A percentile compares a stretch with the other conserved stretches of the same genome.
phyloP scores from a whole-genome alignment of 2,888 invertebrate genomes.

The Caprella mutica region DNA sequence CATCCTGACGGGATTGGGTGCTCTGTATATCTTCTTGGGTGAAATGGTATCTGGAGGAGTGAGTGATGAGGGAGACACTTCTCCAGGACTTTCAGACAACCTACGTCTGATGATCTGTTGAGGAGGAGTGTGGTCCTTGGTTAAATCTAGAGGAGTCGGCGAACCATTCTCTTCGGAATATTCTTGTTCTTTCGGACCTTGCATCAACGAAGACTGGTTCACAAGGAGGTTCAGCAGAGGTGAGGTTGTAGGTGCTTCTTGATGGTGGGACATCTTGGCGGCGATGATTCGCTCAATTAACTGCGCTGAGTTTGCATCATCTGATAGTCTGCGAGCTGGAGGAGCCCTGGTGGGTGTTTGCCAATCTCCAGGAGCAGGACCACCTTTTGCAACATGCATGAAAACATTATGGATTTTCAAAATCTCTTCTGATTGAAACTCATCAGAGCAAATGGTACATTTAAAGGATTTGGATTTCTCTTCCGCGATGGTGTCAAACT shows the following conservation, averaged over 20 bases:
- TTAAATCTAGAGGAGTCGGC: constrained; percentile 36
- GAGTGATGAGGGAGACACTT: not conserved
- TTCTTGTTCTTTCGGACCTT: constrained; percentile 9
- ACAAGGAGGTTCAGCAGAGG: constrained; percentile 11
- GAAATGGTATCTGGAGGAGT: constrained; percentile 10
- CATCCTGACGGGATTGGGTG: not conserved
- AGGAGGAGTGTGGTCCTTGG: constrained; percentile 33
- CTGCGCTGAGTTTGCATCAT: constrained; percentile 25
- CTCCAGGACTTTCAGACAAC: constrained; percentile 2
- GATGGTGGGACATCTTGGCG: constrained; percentile 1
- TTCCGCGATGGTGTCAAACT: too few species aligned
- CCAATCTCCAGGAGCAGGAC: too few species aligned
- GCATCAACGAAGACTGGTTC: too few species aligned
- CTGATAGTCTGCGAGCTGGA: constrained; percentile 22
- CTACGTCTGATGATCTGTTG: constrained; percentile 9
- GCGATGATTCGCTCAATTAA: constrained; percentile 18
- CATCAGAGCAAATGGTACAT: too few species aligned
- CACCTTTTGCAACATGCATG: too few species aligned
- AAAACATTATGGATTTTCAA: too few species aligned
- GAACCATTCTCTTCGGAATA: constrained; percentile 5
- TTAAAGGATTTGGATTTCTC: too few species aligned
- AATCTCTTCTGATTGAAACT: too few species aligned
- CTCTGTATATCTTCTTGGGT: not conserved
- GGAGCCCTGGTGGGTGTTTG: too few species aligned
- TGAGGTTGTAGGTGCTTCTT: constrained; percentile 1